Evolutionary conservation across 2,888 invertebrate genomes (phyloP), one percentile per base, ranked within the genome.

Genomic region (Tyria jacobaeae): DNA sequence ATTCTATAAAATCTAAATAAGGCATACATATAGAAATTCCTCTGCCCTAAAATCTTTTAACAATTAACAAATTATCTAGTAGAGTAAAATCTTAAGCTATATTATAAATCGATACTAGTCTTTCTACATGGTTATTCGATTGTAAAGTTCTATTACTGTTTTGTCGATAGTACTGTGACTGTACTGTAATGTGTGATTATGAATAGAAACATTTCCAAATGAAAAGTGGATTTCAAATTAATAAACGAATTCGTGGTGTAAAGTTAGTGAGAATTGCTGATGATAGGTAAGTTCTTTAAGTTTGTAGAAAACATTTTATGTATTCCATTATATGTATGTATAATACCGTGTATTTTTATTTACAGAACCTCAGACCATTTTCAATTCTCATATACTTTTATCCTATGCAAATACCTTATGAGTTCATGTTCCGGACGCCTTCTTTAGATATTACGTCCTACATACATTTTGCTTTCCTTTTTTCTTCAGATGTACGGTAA

Each of bases 81-180:
- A 31, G 52, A 61, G 24, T 65, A 71, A 64, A 56, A 41, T 66
- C 60, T 63, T 64, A 66, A 65, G 61, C 78, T 75, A 65, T 66
- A 62, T 63, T 63, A 62, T 68, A 78, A 71, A 69, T 68, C 55
- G 57, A 71, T 68, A 72, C 69, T 79, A 74, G 68, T 72, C 64
- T 67, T 70, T 76, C 67, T 68, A 71, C 67, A 57, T 78, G 66
- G 70, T 68, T 80, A 75, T 71, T 73, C 68, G 60, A 80, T 75
- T 64, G 66, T 70, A 68, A 70, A 44, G 63, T 70, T 72, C 66
- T 71, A 76, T 65, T 71, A 66, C 57, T 64, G 56, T 52, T 56
- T 31, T 60, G 63, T 68, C 65, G 61, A 66, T 70, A 71, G 72
- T 71, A 64, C 66, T 73, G 77, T 64, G 66, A 41, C 59, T 34